A percentile compares a stretch with the other conserved stretches of the same genome.
Conservation (phyloP, 2,888 invertebrate species). For the Diaperis boleti region DNA sequence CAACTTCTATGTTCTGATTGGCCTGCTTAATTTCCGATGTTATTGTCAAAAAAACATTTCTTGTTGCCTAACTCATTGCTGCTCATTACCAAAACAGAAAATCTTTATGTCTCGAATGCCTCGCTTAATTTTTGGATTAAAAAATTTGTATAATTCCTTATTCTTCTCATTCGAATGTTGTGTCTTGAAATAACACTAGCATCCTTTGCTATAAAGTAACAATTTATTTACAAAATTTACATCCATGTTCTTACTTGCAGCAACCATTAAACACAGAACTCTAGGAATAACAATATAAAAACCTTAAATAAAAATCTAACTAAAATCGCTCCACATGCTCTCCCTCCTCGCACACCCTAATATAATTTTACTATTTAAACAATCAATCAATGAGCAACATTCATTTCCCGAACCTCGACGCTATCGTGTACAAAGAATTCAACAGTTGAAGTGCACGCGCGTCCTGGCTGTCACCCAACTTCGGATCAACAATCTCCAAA, state of each 20-base stretch:
- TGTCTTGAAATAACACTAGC: too few relatives aligned
- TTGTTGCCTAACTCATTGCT: too few relatives aligned
- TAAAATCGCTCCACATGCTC: constrained; percentile 15
- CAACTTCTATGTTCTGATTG: too few relatives aligned
- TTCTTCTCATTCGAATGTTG: too few relatives aligned
- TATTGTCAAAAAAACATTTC: too few relatives aligned
- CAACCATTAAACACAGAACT: background rate
- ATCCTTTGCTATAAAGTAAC: constrained; percentile 30
- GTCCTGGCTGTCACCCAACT: constrained; percentile 71
- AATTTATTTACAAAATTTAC: constrained; percentile 41
- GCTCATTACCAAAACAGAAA: too few relatives aligned
- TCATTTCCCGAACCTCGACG: constrained; percentile 82
- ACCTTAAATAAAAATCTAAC: constrained; percentile 26
- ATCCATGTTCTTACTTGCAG: constrained; percentile 2
- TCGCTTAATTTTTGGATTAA: too few relatives aligned
- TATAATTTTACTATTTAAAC: constrained; percentile 20
- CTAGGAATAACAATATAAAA: constrained; percentile 29
- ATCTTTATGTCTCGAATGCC: too few relatives aligned
- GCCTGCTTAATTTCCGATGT: too few relatives aligned
- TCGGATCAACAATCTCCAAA: constrained; percentile 52
- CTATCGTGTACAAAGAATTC: constrained; percentile 86
- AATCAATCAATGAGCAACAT: constrained; percentile 19
- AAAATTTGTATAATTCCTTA: too few relatives aligned
- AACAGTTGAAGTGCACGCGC: constrained; percentile 84
- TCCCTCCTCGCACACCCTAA: background rate